A percentile compares a stretch with the other conserved stretches of the same genome.
These are phyloP conservation scores for Epinephelus lanceolatus DNA, from an alignment of 2,113 vertebrate species.

Conservation along the genomic window DNA sequence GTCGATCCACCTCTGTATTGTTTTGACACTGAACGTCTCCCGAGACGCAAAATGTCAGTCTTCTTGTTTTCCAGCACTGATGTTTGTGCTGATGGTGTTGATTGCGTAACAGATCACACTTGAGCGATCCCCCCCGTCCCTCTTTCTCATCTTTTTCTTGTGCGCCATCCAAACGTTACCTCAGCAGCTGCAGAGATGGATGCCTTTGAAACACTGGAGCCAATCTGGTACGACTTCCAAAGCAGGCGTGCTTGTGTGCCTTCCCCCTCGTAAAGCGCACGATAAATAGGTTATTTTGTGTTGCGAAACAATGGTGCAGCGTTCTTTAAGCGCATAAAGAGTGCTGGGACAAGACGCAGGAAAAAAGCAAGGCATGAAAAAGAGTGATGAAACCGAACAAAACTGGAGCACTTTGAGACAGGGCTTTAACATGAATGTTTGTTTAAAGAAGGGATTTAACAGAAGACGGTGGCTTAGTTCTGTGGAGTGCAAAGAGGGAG, in stretches of 20 bases:
- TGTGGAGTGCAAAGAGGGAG: neutral
- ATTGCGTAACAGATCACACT: conserved; percentile 47
- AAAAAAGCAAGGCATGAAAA: neutral
- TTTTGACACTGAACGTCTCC: neutral
- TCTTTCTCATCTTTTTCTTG: neutral
- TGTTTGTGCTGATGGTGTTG: conserved; percentile 12
- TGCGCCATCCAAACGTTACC: conserved; percentile 2
- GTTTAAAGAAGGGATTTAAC: conserved; percentile 16
- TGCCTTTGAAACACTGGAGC: neutral
- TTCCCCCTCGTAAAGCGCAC: neutral
- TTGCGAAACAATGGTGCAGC: neutral
- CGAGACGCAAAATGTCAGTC: neutral
- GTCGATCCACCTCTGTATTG: neutral
- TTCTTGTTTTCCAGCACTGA: neutral
- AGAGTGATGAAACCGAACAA: neutral
- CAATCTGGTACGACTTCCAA: neutral
- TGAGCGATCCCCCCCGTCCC: neutral
- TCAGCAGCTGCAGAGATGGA: conserved; percentile 29
- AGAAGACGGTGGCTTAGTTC: conserved; percentile 7
- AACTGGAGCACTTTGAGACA: neutral
- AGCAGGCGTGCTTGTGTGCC: neutral
- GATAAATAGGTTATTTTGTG: neutral
- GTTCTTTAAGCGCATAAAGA: neutral
- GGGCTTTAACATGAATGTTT: conserved; percentile 21
- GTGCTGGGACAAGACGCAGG: neutral